A percentile compares a stretch with the other conserved stretches of the same genome.
Conservation (phyloP, 2,113 vertebrate species). For the Aythya baeri region DNA sequence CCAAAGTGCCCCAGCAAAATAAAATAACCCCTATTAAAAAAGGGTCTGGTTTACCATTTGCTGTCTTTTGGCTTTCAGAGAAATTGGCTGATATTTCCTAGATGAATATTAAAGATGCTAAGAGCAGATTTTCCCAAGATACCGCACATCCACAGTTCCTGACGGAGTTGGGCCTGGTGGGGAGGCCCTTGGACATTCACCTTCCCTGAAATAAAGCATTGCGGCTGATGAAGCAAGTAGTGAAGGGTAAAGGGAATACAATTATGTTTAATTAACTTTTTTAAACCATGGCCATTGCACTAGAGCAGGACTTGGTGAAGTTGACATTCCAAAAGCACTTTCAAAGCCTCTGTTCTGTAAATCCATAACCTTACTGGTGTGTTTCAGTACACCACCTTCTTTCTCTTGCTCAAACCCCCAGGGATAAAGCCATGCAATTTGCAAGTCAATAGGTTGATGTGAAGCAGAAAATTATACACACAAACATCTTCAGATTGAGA, state of each 20-base stretch:
- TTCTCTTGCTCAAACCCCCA: background rate
- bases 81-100: background rate
- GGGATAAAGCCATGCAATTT: background rate
- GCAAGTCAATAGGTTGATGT: background rate
- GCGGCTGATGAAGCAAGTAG: background rate
- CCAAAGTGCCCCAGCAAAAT: background rate
- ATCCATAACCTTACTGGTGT: background rate
- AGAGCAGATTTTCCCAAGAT: background rate
- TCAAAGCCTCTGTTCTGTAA: background rate
- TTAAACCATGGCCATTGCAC: background rate
- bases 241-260: background rate
- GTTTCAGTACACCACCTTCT: background rate
- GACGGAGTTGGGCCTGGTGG: background rate
- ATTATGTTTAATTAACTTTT: rapidly evolving
- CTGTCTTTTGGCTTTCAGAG: background rate
- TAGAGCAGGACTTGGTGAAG: background rate
- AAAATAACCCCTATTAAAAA: background rate
- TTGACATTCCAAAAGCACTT: background rate
- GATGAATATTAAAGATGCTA: background rate
- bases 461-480: background rate
- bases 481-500: background rate
- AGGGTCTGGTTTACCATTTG: background rate
- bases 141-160: background rate
- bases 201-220: background rate
- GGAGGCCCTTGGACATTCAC: no score